Conservation (phyloP, 2,888 invertebrate species). For the Leptinotarsa haldemani region DNA sequence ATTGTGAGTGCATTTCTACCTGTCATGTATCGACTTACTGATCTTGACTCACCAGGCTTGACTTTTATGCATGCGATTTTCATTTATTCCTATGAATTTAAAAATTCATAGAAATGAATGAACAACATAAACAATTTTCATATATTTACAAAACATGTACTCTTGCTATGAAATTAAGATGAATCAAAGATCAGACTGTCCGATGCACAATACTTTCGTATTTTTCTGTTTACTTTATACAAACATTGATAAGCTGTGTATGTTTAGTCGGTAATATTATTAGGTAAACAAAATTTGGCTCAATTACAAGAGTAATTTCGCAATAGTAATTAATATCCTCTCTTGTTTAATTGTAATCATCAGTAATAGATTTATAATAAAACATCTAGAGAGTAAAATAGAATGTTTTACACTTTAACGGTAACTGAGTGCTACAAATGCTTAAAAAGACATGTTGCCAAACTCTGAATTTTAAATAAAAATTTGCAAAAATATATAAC, state of each 20-base stretch:
- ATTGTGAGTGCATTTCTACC: too few relatives aligned
- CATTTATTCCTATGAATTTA: background rate
- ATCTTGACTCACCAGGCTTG: background rate
- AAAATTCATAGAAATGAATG: background rate
- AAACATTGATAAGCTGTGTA: background rate
- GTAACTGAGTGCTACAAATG: background rate
- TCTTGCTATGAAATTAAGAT: slow-evolving; percentile 1
- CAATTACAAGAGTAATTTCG: background rate
- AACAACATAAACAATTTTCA: slow-evolving; percentile 1
- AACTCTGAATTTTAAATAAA: too few relatives aligned
- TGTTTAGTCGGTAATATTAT: background rate
- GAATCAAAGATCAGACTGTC: slow-evolving; percentile 7
- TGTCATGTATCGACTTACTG: too few relatives aligned
- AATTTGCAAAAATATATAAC: too few relatives aligned
- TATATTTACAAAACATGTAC: background rate
- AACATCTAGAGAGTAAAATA: too few relatives aligned
- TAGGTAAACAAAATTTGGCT: slow-evolving; percentile 3
- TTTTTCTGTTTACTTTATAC: background rate
- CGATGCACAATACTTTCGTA: background rate
- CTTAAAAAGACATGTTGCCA: too few relatives aligned
- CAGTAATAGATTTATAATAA: background rate
- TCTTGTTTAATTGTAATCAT: background rate
- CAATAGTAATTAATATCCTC: background rate
- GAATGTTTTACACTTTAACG: background rate
- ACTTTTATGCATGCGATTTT: background rate